These are phyloP conservation scores for Aleiodes alternator DNA, from an alignment of 2,888 invertebrate species.

Conservation along the genomic window DNA sequence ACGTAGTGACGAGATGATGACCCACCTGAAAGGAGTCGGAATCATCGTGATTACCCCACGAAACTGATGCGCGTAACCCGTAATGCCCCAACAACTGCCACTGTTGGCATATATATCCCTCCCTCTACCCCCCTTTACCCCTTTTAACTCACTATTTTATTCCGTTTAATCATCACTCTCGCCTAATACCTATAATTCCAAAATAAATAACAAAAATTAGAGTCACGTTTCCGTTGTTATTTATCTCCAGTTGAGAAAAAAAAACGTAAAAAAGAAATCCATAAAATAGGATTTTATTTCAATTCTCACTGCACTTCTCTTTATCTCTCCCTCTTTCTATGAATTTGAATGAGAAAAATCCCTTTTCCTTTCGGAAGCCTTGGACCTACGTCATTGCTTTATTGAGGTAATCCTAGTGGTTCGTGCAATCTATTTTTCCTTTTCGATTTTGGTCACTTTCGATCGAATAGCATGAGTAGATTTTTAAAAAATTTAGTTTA, in stretches of 20 bases:
- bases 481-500: too few species aligned
- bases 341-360: too few species aligned
- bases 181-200: slow-evolving; percentile 45
- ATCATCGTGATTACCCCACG: slow-evolving; percentile 74
- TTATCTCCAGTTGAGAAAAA: background rate
- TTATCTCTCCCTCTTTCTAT: too few species aligned
- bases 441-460: too few species aligned
- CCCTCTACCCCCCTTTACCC: background rate
- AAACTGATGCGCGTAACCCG: slow-evolving; percentile 65
- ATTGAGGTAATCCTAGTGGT: too few species aligned
- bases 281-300: background rate
- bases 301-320: background rate
- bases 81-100: slow-evolving; percentile 72
- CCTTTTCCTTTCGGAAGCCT: too few species aligned
- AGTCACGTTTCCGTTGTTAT: background rate
- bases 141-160: slow-evolving; percentile 50
- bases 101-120: slow-evolving; percentile 63
- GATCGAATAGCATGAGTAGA: too few species aligned
- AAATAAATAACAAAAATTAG: slow-evolving; percentile 7
- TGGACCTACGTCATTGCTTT: too few species aligned
- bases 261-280: too few species aligned
- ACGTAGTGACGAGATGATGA: slow-evolving; percentile 75
- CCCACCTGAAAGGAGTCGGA: slow-evolving; percentile 66
- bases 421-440: too few species aligned
- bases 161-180: slow-evolving; percentile 56